Base-by-base conservation (phyloP, 2,797 vertebrate genomes). In the Australoheros facetus region DNA sequence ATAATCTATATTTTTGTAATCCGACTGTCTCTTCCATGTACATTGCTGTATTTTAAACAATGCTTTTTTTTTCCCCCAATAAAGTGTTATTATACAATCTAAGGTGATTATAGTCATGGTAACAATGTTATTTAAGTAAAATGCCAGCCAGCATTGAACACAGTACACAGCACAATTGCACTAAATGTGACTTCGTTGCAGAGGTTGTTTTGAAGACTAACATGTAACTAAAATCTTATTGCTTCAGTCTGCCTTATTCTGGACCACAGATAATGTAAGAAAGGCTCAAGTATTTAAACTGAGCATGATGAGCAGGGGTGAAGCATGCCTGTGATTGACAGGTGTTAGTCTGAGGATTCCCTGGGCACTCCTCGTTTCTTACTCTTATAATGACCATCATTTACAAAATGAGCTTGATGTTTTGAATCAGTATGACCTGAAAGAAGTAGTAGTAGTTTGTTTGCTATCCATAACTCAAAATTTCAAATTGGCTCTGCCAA, bases 1-100 rank as follows among this genome's bases (percentile, higher is more conserved):
- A 57, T 78, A 64, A 64, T 64, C 39, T 64, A 56, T 87, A 82
- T 88, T 90, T 91, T 86, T 84, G 28, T 82, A 88, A 86, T 71
- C 6, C n/a, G 73, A 81, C 85, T 87, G 84, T 75, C 79, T 78
- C 56, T 78, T 66, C 42, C 54, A 64, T 79, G 48, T 55, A 77
- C 59, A 71, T 48, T 80, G 23, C 82, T 64, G 56, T 53, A 5
- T 79, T 86, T 66, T 57, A 84, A 48, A 45, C 8, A 37, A 56
- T 28, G 8, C 6, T 75, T 81, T 81, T 84, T n/a, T 81, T 17
- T 26, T 3, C 26, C 26, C 16, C 55, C 54, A 42, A 42, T 14
- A 42, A 42, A 13, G 56, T 59, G 19, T 51, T 34, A 23, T 32
- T 51, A 5, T 32, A 17, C 14, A 59, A 48, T 4, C 21, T 23